A percentile compares a stretch with the other conserved stretches of the same genome.
These are phyloP conservation scores for Melolontha melolontha DNA, from an alignment of 2,888 invertebrate genomes.

Conservation along the genomic window DNA sequence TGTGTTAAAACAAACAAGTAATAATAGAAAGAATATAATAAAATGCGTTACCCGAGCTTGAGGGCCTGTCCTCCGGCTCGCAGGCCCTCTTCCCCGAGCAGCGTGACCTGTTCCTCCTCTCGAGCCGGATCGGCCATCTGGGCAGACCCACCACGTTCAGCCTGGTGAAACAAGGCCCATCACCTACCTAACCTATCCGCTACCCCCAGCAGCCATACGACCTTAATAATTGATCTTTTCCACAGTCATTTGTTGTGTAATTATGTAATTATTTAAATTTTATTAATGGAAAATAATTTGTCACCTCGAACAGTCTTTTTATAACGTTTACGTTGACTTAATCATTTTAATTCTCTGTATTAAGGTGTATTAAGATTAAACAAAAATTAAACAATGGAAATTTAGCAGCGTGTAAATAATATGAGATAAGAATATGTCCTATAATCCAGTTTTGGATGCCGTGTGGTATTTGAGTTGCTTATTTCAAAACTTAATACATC, in stretches of 20 bases:
- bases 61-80: conserved; percentile 96
- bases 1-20: conserved; percentile 22
- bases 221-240: conserved; percentile 27
- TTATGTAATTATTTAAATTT: background rate
- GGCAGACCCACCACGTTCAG: conserved; percentile 75
- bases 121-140: conserved; percentile 98
- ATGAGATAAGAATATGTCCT: no score
- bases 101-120: conserved; percentile 95
- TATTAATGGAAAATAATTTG: no score
- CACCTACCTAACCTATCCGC: conserved; percentile 42
- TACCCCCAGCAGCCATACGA: conserved; percentile 42
- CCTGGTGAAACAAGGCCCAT: conserved; percentile 75
- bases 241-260: background rate
- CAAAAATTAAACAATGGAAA: no score
- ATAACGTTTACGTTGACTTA: no score
- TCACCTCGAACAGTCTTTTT: no score
- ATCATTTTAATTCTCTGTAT: no score
- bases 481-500: no score
- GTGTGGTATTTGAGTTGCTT: no score
- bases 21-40: conserved; percentile 34
- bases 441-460: no score
- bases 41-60: conserved; percentile 88
- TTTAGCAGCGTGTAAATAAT: no score
- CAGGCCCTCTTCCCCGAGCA: conserved; percentile 96
- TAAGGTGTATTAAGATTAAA: no score